Percentiles rank a stretch among this genome's conserved stretches.
Conservation (phyloP, 2,888 invertebrate genomes). For the Slavum lentiscoides region DNA sequence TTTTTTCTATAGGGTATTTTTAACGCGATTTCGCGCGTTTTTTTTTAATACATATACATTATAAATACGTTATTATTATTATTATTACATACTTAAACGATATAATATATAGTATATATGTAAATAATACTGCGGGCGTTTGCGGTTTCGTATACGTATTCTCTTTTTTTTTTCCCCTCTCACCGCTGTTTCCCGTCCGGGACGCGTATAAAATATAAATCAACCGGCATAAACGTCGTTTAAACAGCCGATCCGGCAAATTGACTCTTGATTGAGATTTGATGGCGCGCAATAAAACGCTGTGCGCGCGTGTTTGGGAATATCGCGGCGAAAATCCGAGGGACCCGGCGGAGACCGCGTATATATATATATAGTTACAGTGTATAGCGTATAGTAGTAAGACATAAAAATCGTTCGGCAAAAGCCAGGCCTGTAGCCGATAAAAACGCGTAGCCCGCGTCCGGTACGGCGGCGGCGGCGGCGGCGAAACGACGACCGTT, state of each 20-base stretch:
- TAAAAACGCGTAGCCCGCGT: slow-evolving; percentile 23
- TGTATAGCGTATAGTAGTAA: not conserved
- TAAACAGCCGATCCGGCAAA: slow-evolving; percentile 29
- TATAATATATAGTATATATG: too few relatives aligned
- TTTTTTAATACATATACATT: too few relatives aligned
- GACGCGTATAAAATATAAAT: not conserved
- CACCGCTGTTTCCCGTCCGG: not conserved
- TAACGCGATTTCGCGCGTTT: too few relatives aligned
- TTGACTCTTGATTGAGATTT: slow-evolving; percentile 42
- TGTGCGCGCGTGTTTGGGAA: not conserved
- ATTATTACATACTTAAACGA: too few relatives aligned
- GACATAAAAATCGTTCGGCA: slow-evolving; percentile 33
- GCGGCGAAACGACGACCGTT: not conserved
- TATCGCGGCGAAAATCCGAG: slow-evolving; percentile 5
- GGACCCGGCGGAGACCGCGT: slow-evolving; percentile 4
- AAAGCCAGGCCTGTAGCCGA: too few relatives aligned
- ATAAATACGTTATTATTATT: too few relatives aligned
- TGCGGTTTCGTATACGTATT: too few relatives aligned
- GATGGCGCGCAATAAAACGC: slow-evolving; percentile 49
- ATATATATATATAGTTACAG: too few relatives aligned
- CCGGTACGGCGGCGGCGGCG: too few relatives aligned
- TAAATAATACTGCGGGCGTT: too few relatives aligned
- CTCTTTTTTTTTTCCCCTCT: too few relatives aligned
- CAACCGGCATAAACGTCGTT: slow-evolving; percentile 25
- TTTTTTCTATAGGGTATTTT: too few relatives aligned